A percentile compares a stretch with the other conserved stretches of the same genome.
phyloP scores from a whole-genome alignment of 1,140 invertebrate genomes.

The Drosophila virilis region DNA sequence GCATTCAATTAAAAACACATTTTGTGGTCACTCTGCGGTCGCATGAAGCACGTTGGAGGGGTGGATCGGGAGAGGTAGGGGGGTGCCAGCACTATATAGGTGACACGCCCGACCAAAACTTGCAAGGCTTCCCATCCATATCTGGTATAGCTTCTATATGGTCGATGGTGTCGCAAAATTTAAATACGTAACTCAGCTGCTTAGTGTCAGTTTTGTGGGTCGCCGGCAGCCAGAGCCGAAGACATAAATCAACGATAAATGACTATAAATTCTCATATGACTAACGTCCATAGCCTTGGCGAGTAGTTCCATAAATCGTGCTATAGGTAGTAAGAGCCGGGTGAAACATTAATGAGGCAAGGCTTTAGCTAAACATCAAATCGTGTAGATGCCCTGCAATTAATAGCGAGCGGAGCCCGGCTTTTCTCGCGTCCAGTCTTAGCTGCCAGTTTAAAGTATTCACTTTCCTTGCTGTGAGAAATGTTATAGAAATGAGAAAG shows the following conservation, averaged over 20 bases:
- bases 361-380: too few relatives aligned
- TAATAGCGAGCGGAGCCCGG: too few relatives aligned
- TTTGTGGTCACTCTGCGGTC: conserved; percentile 72
- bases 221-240: conserved; percentile 11
- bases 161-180: conserved; percentile 49
- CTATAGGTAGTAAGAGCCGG: neutral
- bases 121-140: conserved; percentile 46
- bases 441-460: too few relatives aligned
- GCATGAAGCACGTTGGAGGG: neutral
- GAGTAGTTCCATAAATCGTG: neutral
- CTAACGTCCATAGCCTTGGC: neutral
- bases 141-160: neutral
- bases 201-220: conserved; percentile 54
- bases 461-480: too few relatives aligned
- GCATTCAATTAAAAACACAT: conserved; percentile 80
- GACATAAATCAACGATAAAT: conserved; percentile 43
- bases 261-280: conserved; percentile 11
- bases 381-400: neutral
- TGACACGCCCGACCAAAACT: conserved; percentile 55
- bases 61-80: too few relatives aligned
- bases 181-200: conserved; percentile 27
- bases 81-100: conserved; percentile 25
- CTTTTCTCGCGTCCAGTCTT: too few relatives aligned
- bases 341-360: neutral
- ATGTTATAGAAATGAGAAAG: too few relatives aligned